Base-by-base conservation (phyloP, 2,797 vertebrate species). In the Pelochelys cantorii region DNA sequence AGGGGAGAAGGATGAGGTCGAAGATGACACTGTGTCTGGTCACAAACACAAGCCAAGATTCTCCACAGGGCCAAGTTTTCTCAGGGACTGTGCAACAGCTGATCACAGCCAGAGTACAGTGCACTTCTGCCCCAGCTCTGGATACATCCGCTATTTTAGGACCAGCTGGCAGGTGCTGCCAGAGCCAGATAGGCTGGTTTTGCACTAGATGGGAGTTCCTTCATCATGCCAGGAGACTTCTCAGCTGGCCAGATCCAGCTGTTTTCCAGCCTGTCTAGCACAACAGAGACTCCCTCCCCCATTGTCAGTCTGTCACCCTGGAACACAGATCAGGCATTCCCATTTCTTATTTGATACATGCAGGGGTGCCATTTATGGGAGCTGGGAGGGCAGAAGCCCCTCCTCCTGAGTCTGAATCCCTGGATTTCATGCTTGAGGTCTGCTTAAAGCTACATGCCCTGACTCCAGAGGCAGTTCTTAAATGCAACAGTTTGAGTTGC, bases 11-110 rank as follows among this genome's bases (percentile, higher is more conserved):
- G 75, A 81, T 83, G 93, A 78, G 37, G 65, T n/a, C 7, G 2
- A 62, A 75, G 94, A 42, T 37, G 79, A 17, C 57, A 79, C 1
- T 56, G 48, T n/a, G 48, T 82, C 79, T 0, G 0, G 89, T 56
- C 81, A 81, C 0, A 0, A 85, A 80, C 11, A 4, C 2, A 1
- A 84, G 62, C 3, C 0, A 0, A 0, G 59, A 42, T 81, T 93
- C 79, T 75, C 62, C 75, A 3, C 54, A 0, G 0, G 78, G 92
- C 75, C 88, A 94, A 91, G 60, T 60, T 54, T 91, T 94, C 71
- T n/a, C 77, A 37, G 34, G 60, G 88, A 60, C 34, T 55, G 84
- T 62, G 53, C 0, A 0, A 42, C 89, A 87, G 85, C 87, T 92
- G 94, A 82, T 92, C 93, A 92, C 65, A 89, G 85, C 86, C 85